A percentile compares a stretch with the other conserved stretches of the same genome.
Conservation (phyloP, 1,140 invertebrate genomes). For the Pissodes strobi region DNA sequence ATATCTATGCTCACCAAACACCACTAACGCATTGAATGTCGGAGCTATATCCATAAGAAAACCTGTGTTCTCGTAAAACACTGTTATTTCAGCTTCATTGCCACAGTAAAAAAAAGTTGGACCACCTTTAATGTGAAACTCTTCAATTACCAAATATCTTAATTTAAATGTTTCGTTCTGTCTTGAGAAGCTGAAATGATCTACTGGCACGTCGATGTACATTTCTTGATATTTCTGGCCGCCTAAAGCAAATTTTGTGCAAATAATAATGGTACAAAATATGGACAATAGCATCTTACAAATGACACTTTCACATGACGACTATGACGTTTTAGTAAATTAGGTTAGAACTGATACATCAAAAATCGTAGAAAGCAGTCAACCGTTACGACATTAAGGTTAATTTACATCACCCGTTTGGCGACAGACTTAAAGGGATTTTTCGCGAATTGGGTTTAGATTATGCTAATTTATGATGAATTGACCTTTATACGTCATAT, state of each 20-base stretch:
- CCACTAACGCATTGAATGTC: slow-evolving; percentile 77
- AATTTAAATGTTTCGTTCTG: slow-evolving; percentile 75
- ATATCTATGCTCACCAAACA: slow-evolving; percentile 92
- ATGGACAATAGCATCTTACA: neutral
- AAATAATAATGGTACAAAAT: neutral
- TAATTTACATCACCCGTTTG: no score
- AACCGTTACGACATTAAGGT: no score
- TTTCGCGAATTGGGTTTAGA: no score
- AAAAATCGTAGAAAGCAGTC: no score
- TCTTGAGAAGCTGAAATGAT: slow-evolving; percentile 74
- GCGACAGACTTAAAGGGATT: no score
- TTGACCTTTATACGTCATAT: no score
- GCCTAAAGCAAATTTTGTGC: no score
- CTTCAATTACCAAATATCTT: slow-evolving; percentile 81
- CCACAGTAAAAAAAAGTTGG: slow-evolving; percentile 98
- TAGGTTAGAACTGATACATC: no score
- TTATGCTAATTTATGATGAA: no score
- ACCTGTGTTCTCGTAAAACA: slow-evolving; percentile 92
- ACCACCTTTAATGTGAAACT: slow-evolving; percentile 66
- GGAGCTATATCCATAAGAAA: slow-evolving; percentile 92
- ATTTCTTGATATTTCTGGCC: slow-evolving; percentile 8
- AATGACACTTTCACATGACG: neutral
- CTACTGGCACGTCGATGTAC: slow-evolving; percentile 63
- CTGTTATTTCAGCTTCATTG: slow-evolving; percentile 92
- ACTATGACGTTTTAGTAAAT: neutral